Evolutionary conservation across 1,140 invertebrate species (phyloP), one percentile per base, ranked within the genome.

Genomic region (Drosophila setifemur): DNA sequence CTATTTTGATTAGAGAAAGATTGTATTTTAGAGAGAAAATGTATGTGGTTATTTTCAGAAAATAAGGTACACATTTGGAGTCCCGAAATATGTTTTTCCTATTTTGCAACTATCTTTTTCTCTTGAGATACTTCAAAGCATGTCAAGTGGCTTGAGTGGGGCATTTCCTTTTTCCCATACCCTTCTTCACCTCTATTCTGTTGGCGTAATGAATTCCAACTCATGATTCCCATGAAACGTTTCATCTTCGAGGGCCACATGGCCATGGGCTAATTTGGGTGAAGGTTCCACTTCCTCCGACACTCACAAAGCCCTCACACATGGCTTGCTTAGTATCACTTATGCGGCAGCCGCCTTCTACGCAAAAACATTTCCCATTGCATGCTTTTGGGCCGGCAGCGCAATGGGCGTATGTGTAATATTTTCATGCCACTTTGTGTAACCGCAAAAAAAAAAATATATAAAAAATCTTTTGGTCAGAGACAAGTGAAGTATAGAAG

Each of bases 181-280:
- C 25, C 3, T 14, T 12, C 6, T 2, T 2, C 9, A 4, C 3
- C 9, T 1, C 14, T 25, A 11, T 47, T 48, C 18, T 25, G 40
- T 66, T 18, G 21, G 19, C 37, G n/a, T 67, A 67, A 67, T 67
- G 47, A 67, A 67, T 67, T 53, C 47, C 61, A 58, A 26, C 61
- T 50, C 63, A 67, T 67, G 47, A 39, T 37, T 53, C 61, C 61
- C 60, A 26, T 23, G 61, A 39, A 64, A 28, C 61, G 61, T 67
- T 67, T 67, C 63, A 67, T 67, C 63, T 67, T 67, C 14, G 60
- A 49, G 61, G 21, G 33, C 42, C 61, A 11, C 58, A 64, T 67
- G 63, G 63, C 63, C 63, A 35, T 67, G 63, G 63, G 63, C 63
- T 67, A 67, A 67, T 67, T 67, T 67, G 61, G 61, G 61, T 44